These are phyloP conservation scores for Glyptemys insculpta DNA, from an alignment of 2,797 vertebrate genomes.

Conservation along the genomic window DNA sequence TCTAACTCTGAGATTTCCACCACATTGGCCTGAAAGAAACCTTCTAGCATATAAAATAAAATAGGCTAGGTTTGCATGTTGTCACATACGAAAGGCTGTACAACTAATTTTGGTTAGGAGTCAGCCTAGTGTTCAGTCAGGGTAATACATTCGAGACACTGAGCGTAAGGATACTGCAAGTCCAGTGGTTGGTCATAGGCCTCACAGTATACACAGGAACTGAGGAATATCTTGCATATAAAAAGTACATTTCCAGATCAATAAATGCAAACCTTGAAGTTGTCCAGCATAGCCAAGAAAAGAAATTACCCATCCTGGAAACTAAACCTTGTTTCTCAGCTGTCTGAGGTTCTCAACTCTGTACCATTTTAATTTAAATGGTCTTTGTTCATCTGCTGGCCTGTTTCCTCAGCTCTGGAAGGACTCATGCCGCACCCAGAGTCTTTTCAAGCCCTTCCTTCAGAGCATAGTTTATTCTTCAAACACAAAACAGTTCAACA, in stretches of 20 bases:
- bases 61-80: too few species aligned
- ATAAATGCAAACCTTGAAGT: background rate
- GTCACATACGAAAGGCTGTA: background rate
- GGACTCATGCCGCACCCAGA: too few species aligned
- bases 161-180: background rate
- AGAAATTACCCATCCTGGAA: background rate
- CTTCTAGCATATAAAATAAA: too few species aligned
- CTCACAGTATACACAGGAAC: background rate
- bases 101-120: rapidly evolving
- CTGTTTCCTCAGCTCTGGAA: background rate
- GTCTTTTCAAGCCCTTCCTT: too few species aligned
- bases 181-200: background rate
- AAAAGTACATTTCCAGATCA: background rate
- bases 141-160: background rate
- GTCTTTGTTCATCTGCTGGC: background rate
- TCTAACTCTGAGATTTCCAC: rapidly evolving
- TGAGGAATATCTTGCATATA: background rate
- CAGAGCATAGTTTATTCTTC: too few species aligned
- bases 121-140: background rate
- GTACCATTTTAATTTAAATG: background rate
- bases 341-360: background rate
- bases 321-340: background rate
- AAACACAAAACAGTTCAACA: too few species aligned
- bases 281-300: background rate
- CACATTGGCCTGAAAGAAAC: background rate